Percentiles rank a stretch among this genome's conserved stretches.
phyloP scores from a whole-genome alignment of 2,797 vertebrate genomes.

The Dicrostonyx torquatus region DNA sequence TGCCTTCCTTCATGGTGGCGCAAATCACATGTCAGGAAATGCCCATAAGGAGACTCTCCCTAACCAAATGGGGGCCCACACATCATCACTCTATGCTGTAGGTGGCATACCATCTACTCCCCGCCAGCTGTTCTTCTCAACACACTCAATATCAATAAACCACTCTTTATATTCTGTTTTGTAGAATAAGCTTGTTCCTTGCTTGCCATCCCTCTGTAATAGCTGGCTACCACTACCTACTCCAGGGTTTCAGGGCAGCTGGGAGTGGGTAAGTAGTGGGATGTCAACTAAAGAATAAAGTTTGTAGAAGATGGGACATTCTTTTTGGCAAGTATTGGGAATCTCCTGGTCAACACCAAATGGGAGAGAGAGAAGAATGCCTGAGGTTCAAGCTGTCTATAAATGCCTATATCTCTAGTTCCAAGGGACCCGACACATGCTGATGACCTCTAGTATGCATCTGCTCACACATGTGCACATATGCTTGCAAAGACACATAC shows the following conservation, averaged over 20 bases:
- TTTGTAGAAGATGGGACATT: not conserved
- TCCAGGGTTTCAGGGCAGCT: not conserved
- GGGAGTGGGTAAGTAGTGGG: not conserved
- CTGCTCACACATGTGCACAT: not conserved
- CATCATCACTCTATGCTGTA: not conserved
- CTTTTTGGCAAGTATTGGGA: not conserved
- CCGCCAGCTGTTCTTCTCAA: not conserved
- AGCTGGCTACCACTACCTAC: not conserved
- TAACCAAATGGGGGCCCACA: not conserved
- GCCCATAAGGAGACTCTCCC: not conserved
- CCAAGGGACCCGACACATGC: not conserved
- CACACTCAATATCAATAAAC: not conserved
- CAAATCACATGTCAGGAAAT: not conserved
- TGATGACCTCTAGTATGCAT: not conserved
- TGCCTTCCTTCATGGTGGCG: too few relatives aligned
- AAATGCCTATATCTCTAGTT: not conserved
- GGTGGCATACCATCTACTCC: not conserved
- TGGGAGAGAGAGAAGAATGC: not conserved
- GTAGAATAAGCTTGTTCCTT: not conserved
- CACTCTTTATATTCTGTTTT: not conserved
- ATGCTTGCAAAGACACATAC: not conserved
- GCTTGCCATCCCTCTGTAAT: not conserved
- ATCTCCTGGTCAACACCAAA: not conserved
- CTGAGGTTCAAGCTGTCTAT: not conserved
- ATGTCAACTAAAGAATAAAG: not conserved